phyloP scores from a whole-genome alignment of 2,888 invertebrate species.

The Xanthostigma xanthostigma region DNA sequence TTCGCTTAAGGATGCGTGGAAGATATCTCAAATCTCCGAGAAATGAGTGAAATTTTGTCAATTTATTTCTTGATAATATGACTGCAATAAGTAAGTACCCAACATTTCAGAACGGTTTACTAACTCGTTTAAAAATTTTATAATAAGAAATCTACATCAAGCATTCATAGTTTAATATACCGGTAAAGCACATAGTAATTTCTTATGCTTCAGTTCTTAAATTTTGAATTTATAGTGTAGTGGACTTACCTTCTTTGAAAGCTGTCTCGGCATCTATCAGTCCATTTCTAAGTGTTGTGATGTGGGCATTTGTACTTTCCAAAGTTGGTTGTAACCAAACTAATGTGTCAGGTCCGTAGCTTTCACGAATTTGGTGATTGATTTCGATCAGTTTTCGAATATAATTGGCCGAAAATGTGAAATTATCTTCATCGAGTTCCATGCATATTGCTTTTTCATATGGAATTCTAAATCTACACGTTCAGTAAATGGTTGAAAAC shows the following conservation, averaged over 20 bases:
- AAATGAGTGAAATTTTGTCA: too few species aligned
- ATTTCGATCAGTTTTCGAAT: constrained; percentile 38
- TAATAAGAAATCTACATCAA: too few species aligned
- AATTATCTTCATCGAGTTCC: constrained; percentile 38
- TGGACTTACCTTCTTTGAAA: constrained; percentile 15
- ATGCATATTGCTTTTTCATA: constrained; percentile 36
- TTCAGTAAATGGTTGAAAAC: too few species aligned
- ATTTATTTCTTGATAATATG: too few species aligned
- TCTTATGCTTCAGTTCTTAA: too few species aligned
- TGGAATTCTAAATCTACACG: constrained; percentile 32
- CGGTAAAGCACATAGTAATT: too few species aligned
- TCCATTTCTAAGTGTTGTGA: constrained; percentile 19
- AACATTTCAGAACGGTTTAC: too few species aligned
- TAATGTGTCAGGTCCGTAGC: constrained; percentile 36
- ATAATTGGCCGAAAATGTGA: constrained; percentile 32
- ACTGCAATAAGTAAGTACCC: too few species aligned
- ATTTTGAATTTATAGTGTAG: neutral
- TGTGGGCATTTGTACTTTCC: constrained; percentile 18
- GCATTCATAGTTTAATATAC: too few species aligned
- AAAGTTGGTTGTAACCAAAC: constrained; percentile 25
- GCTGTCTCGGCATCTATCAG: constrained; percentile 19
- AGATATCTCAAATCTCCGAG: too few species aligned
- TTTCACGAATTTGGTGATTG: constrained; percentile 32
- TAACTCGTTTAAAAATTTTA: too few species aligned
- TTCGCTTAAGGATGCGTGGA: too few species aligned